A percentile compares a stretch with the other conserved stretches of the same genome.
Conservation (phyloP, 2,888 invertebrate species). For the Tenthredo distinguenda region DNA sequence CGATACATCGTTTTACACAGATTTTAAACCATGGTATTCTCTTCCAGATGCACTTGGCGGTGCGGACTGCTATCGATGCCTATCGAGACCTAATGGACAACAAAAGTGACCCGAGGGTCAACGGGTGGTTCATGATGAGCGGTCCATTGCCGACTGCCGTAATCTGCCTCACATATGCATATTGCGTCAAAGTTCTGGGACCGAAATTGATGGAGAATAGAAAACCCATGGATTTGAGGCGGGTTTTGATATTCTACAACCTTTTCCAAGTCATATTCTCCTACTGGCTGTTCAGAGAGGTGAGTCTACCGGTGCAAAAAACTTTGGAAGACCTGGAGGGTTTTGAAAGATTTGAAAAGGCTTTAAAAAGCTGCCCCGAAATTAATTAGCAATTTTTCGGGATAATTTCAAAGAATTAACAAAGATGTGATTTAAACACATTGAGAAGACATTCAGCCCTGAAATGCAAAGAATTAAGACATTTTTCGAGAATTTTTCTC, state of each 20-base stretch:
- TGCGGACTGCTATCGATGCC: constrained; percentile 82
- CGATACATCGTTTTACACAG: not conserved
- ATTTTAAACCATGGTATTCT: not conserved
- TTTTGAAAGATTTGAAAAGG: not conserved
- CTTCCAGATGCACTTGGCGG: constrained; percentile 81
- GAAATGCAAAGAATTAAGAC: too few relatives aligned
- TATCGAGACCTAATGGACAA: constrained; percentile 91
- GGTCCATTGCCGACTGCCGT: constrained; percentile 89
- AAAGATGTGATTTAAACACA: not conserved
- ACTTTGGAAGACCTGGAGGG: not conserved
- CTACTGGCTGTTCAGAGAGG: constrained; percentile 87
- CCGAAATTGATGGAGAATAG: constrained; percentile 92
- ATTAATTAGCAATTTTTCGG: not conserved
- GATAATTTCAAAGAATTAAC: constrained; percentile 38
- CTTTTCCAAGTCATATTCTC: constrained; percentile 90
- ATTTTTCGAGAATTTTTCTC: too few relatives aligned
- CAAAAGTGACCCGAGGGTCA: constrained; percentile 90
- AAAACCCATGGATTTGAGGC: constrained; percentile 89
- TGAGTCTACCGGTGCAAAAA: constrained; percentile 67
- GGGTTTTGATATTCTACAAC: constrained; percentile 90
- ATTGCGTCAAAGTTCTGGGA: constrained; percentile 87
- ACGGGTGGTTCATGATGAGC: constrained; percentile 90
- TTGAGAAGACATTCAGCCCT: not conserved
- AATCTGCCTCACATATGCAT: constrained; percentile 88
- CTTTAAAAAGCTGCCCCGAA: not conserved